Evolutionary conservation across 2,113 vertebrate genomes (phyloP), one percentile per base, ranked within the genome.

Genomic region (Promerops cafer): DNA sequence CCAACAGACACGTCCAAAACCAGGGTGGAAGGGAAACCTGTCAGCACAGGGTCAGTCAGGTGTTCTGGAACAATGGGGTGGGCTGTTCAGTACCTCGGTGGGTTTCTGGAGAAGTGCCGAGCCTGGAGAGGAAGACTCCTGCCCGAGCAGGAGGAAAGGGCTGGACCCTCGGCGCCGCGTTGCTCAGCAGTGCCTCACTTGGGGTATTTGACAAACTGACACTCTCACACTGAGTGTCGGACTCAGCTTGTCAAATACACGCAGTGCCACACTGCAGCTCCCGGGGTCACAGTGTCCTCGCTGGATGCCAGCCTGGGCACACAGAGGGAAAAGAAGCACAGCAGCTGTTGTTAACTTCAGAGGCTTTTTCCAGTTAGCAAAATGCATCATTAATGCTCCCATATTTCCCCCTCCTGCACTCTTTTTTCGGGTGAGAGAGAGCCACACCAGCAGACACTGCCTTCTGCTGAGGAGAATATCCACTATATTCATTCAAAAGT

Each of bases 121-220:
- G 35, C 10, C 14, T 1, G 2, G 50, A 8, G 23, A 27, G 47
- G 63, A 64, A 4, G 47, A 39, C 20, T 84, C 26, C 26, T 8
- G 12, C 40, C 14, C 1, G 7, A 42, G 61, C 1, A 16, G 69
- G n/a, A 64, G 39, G 77, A 53, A 56, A 65, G 65, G 35, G 64
- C 56, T 5, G 22, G 30, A 39, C 8, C 42, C 78, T 74, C 4
- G 8, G 39, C 0, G 33, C 57, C 6, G 7, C 33, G 98, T 9
- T 77, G 98, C 94, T 97, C 94, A 56, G 97, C 98, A 98, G 93
- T 98, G 98, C 98, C 98, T 98, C 99, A 98, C 99, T 99, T 99
- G 98, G 99, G 98, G 99, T 99, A 99, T 99, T 99, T 99, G 99
- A 99, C 99, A 99, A 99, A 99, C 99, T 99, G 99, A 99, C 99